These are phyloP conservation scores for Phoenicopterus ruber DNA, from an alignment of 2,113 vertebrate species.

Conservation along the genomic window DNA sequence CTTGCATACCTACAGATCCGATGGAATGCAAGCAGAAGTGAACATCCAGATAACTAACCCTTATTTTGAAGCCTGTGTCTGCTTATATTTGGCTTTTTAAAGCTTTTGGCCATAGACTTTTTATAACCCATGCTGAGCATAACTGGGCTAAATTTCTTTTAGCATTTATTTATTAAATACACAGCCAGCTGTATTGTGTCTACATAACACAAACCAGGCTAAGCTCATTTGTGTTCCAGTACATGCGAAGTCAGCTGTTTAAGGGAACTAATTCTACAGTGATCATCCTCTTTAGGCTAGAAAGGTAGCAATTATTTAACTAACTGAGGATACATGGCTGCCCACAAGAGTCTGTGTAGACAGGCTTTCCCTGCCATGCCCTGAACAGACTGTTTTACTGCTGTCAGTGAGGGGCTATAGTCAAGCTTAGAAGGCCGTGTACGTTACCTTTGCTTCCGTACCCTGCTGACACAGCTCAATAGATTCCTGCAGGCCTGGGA, in stretches of 20 bases:
- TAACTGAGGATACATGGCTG: background rate
- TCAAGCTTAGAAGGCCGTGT: background rate
- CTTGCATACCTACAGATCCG: background rate
- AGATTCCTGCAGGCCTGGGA: background rate
- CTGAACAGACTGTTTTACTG: background rate
- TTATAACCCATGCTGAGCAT: background rate
- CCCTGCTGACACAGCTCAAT: background rate
- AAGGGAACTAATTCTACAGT: background rate
- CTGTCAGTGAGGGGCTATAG: background rate
- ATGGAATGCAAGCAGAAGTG: background rate
- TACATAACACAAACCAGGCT: background rate
- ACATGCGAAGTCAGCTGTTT: background rate
- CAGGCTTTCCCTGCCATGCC: background rate
- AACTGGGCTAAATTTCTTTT: background rate
- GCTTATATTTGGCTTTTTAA: background rate
- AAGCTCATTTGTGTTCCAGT: background rate
- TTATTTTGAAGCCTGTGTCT: background rate
- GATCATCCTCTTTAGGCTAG: background rate
- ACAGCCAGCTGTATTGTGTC: background rate
- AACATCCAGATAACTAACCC: background rate
- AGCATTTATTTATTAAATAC: background rate
- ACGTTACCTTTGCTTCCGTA: background rate
- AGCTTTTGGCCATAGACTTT: background rate
- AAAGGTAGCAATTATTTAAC: background rate
- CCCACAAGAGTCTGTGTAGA: background rate